Base-by-base conservation (phyloP, 2,888 invertebrate genomes). In the Coelopa pilipes region DNA sequence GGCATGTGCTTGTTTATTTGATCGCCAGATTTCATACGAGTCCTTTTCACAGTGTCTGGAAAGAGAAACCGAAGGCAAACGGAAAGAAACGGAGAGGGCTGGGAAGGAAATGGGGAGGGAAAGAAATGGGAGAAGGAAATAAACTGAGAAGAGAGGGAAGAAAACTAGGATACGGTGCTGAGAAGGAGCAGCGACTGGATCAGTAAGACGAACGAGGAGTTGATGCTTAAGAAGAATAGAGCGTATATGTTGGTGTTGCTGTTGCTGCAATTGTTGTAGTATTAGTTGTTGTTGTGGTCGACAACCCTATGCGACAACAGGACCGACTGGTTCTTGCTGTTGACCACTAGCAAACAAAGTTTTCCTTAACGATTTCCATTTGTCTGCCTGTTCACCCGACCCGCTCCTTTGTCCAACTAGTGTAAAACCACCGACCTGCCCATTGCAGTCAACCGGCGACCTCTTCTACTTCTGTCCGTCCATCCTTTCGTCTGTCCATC, bases 261-360 rank as follows among this genome's bases (percentile, higher is more conserved):
- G 49, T 57, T 59, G 55, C 63, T 72, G 60, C 34, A 34, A 34
- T 19, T 46, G 24, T 62, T 21, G 17, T 49, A 53, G 50, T 46
- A 21, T 17, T 46, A 19, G 1, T 70, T 24, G 49, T 60, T 34
- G 34, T 34, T 34, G 34, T 34, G 7, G 2, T 34, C 7, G 34
- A 4, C 34, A 34, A 34, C 34, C n/a, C 15, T 12, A 59, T 15
- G 50, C 47, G n/a, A 47, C 24, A 21, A 50, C 50, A 53, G 65
- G 34, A 34, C 34, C 7, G 34, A 4, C 34, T 34, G 34, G 59
- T 57, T 24, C 60, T 63, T 13, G 17, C 34, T 34, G 34, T 34
- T 74, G 66, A 70, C 70, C 74, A 63, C 73, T 46, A 21, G 53
- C 65, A 70, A 74, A 45, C 66, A 70, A 66, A 15, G 70, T 66